phyloP scores from a whole-genome alignment of 1,140 invertebrate species.

The Neodiprion fabricii region DNA sequence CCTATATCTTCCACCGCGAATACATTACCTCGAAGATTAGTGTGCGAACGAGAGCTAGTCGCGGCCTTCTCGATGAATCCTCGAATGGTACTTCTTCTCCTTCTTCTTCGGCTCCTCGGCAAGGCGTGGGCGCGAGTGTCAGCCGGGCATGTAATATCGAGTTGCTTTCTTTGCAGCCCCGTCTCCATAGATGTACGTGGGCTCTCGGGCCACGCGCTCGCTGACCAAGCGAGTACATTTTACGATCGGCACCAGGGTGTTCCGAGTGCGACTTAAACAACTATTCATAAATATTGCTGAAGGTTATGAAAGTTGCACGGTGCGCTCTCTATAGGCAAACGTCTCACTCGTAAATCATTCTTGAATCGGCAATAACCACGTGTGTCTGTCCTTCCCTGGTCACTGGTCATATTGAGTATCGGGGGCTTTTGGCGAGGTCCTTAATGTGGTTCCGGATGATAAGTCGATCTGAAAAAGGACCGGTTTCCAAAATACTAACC shows the following conservation, averaged over 20 bases:
- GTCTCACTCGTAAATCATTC: conserved; percentile 40
- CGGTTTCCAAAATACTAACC: too few species aligned
- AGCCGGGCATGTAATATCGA: conserved; percentile 1
- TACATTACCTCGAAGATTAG: conserved; percentile 48
- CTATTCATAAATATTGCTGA: conserved; percentile 46
- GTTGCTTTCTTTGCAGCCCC: background rate
- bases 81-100: background rate
- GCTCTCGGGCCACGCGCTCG: conserved; percentile 25
- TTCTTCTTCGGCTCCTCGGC: background rate
- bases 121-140: background rate
- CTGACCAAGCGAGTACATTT: conserved; percentile 23
- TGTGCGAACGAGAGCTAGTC: conserved; percentile 42
- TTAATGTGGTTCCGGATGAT: too few species aligned
- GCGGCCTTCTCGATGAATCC: background rate
- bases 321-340: background rate
- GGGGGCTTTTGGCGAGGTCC: too few species aligned
- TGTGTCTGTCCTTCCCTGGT: background rate
- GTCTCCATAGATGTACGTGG: conserved; percentile 6
- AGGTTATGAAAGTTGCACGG: conserved; percentile 1
- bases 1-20: conserved; percentile 26
- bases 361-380: conserved; percentile 5
- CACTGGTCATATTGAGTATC: too few species aligned
- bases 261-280: conserved; percentile 48
- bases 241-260: conserved; percentile 27
- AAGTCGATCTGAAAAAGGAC: too few species aligned